Base-by-base conservation (phyloP, 2,888 invertebrate species). In the Vanessa cardui region DNA sequence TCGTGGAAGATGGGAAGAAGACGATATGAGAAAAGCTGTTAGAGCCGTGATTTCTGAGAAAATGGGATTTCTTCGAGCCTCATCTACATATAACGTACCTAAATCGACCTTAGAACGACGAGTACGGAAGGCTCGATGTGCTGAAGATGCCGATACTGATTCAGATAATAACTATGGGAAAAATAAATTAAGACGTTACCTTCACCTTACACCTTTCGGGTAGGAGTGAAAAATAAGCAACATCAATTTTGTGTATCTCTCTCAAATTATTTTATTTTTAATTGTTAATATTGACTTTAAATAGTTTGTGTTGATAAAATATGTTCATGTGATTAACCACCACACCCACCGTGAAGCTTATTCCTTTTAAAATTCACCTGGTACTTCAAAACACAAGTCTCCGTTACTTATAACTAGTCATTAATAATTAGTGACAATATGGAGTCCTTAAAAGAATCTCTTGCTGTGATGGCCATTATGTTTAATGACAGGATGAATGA, bases 401-500 rank as follows among this genome's bases (percentile, higher is more conserved):
- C 26, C 26, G 26, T 26, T 3, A 3, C 26, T 26, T 26, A 26
- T 26, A 26, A 26, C 26, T 26, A 26, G 26, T 26, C 26, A 26
- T 26, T 26, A 5, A 26, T 5, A 26, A 3, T 1, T 26, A 26
- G 5, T 26, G 26, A 26, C 26, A 26, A 26, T 16, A 46, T 46
- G 46, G 46, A 46, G 16, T 46, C 46, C 46, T 16, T 46, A 16
- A 46, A 46, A 46, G 16, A 46, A 15, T 46, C 46, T 16, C n/a
- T 46, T 6, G 15, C 46, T 16, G 46, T n/a, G 15, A 46, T 56
- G 56, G 15, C 56, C 8, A 33, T 39, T 56, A 33, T 56, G 18
- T 56, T 56, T 56, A 56, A 56, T 18, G 33, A 15, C n/a, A 21
- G 33, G 15, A 56, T 56, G 56, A 33, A 56, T n/a, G 56, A 56